These are phyloP conservation scores for Oreohelix idahoensis DNA, from an alignment of 1,140 invertebrate genomes.

Conservation along the genomic window DNA sequence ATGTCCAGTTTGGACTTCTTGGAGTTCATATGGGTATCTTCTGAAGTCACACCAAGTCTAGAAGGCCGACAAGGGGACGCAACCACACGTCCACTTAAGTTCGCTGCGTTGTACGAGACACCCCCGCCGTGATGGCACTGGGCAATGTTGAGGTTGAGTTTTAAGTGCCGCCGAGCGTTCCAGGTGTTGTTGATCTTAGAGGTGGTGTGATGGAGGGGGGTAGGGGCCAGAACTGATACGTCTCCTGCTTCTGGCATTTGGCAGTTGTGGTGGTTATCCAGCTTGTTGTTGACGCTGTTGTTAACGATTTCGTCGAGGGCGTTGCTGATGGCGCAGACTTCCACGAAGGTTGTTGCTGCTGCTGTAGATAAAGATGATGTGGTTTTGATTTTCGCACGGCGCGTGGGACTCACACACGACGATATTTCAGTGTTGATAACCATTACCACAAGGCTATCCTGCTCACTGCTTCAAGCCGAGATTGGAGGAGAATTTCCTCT, in stretches of 20 bases:
- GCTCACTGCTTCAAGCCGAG: not conserved
- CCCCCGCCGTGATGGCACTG: conserved; percentile 32
- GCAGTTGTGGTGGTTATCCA: conserved; percentile 15
- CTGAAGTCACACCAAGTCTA: not conserved
- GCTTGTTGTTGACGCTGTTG: conserved; percentile 6
- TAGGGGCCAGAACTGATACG: conserved; percentile 55
- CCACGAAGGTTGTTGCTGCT: no score
- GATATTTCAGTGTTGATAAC: conserved; percentile 1
- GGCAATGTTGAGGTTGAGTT: conserved; percentile 46
- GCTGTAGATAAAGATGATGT: not conserved
- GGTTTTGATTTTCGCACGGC: conserved; percentile 9
- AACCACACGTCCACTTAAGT: conserved; percentile 8
- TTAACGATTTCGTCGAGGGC: conserved; percentile 22
- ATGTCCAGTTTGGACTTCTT: conserved; percentile 38
- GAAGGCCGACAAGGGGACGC: not conserved
- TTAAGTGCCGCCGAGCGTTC: conserved; percentile 40
- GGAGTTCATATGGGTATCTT: conserved; percentile 30
- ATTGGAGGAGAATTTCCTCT: not conserved
- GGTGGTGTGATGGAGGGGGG: conserved; percentile 8
- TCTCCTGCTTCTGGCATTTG: conserved; percentile 66
- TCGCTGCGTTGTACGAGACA: conserved; percentile 28
- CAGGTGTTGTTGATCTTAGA: conserved; percentile 34
- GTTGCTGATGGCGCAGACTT: conserved; percentile 1
- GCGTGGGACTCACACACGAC: conserved; percentile 19
- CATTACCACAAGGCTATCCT: conserved; percentile 16